These are phyloP conservation scores for Xiphias gladius DNA, from an alignment of 2,113 vertebrate species.

Conservation along the genomic window DNA sequence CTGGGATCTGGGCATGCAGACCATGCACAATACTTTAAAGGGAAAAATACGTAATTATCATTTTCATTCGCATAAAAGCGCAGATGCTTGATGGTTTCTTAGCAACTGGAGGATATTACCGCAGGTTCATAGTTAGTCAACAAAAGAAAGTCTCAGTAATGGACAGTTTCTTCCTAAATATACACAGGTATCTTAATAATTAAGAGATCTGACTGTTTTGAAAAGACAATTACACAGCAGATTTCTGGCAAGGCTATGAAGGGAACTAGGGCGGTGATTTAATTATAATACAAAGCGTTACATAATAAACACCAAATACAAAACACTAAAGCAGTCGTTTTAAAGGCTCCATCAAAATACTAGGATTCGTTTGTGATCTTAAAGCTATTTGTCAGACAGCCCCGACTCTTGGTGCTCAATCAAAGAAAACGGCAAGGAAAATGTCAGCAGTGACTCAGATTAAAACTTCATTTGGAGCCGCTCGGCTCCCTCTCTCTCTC, in stretches of 20 bases:
- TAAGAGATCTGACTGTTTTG: background rate
- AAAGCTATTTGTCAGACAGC: constrained; percentile 51
- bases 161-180: background rate
- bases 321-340: background rate
- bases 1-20: no score
- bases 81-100: background rate
- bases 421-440: constrained; percentile 56
- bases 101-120: background rate
- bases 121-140: background rate
- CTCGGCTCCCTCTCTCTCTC: constrained; percentile 31
- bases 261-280: constrained; percentile 15
- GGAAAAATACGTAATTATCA: no score
- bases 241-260: background rate
- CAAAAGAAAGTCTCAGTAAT: background rate
- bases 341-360: constrained; percentile 31
- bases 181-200: background rate
- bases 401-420: constrained; percentile 35
- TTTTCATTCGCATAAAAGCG: no score
- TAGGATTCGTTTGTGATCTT: constrained; percentile 25
- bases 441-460: constrained; percentile 58
- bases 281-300: constrained; percentile 36
- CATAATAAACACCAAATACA: constrained; percentile 17
- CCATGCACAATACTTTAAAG: no score
- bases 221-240: background rate
- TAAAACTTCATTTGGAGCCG: constrained; percentile 45